A percentile compares a stretch with the other conserved stretches of the same genome.
Evolutionary conservation across 1,140 invertebrate genomes (phyloP).

Genomic region (Drosophila trapezifrons): DNA sequence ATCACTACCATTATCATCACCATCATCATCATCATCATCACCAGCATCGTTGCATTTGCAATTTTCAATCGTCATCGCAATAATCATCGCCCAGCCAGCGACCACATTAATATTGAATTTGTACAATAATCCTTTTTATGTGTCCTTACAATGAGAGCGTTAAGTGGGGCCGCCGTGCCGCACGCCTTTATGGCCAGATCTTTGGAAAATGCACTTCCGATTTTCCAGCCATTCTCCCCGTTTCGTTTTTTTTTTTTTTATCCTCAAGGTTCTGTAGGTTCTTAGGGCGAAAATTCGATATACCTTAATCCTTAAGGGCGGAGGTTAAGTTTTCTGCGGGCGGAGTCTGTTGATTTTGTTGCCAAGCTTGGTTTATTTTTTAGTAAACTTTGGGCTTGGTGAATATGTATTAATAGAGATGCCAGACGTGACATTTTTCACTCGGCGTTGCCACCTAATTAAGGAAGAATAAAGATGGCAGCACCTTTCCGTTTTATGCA

Average conservation of each 20-base stretch:
- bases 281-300: background rate
- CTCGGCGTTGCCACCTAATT: too few relatives aligned
- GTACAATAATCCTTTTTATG: conserved; percentile 82
- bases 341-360: background rate
- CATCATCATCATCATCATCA: background rate
- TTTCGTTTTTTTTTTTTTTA: background rate
- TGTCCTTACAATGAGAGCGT: conserved; percentile 70
- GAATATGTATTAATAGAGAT: too few relatives aligned
- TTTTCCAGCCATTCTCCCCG: conserved; percentile 4
- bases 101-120: conserved; percentile 79
- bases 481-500: too few relatives aligned
- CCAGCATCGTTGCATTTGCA: conserved; percentile 7
- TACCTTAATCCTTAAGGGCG: conserved; percentile 1
- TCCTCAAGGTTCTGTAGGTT: background rate
- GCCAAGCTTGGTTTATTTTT: background rate
- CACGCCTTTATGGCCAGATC: conserved; percentile 60
- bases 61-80: conserved; percentile 7
- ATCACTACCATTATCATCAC: background rate
- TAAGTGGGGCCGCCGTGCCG: conserved; percentile 67
- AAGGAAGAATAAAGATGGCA: too few relatives aligned
- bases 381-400: too few relatives aligned
- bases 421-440: too few relatives aligned
- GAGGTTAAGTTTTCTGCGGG: background rate
- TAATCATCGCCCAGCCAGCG: conserved; percentile 8
- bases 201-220: conserved; percentile 27